Conservation (phyloP, 2,113 vertebrate genomes). For the Pluvianellus socialis region DNA sequence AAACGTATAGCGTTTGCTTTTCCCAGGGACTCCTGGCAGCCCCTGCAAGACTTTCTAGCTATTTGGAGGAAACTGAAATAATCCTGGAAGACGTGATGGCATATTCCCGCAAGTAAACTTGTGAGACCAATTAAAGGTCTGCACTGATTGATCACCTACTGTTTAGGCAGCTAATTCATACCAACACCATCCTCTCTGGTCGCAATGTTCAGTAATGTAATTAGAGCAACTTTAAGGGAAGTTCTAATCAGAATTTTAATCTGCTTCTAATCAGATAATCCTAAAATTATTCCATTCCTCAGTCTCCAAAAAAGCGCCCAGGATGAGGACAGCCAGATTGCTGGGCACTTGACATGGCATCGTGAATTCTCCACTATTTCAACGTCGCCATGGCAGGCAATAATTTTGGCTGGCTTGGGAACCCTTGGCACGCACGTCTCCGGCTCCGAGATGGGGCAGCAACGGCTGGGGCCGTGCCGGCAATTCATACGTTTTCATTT, state of each 20-base stretch:
- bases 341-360: neutral
- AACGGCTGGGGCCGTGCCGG: neutral
- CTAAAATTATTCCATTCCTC: neutral
- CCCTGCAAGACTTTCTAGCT: neutral
- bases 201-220: neutral
- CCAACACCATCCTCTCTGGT: conserved; percentile 9
- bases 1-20: neutral
- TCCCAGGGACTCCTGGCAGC: neutral
- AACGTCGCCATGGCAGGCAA: accelerated
- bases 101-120: neutral
- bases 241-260: too few relatives aligned
- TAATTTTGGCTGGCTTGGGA: neutral
- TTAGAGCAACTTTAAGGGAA: conserved; percentile 14
- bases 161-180: conserved; percentile 34
- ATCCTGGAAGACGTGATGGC: neutral
- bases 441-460: neutral
- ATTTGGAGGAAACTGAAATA: neutral
- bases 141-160: neutral
- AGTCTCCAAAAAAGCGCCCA: accelerated
- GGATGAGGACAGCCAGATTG: neutral
- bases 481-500: neutral
- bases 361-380: neutral
- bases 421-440: accelerated
- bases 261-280: conserved; percentile 1
- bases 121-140: conserved; percentile 19